Evolutionary conservation across 2,113 vertebrate species (phyloP), one percentile per base, ranked within the genome.

Genomic region (Trichechus manatus): DNA sequence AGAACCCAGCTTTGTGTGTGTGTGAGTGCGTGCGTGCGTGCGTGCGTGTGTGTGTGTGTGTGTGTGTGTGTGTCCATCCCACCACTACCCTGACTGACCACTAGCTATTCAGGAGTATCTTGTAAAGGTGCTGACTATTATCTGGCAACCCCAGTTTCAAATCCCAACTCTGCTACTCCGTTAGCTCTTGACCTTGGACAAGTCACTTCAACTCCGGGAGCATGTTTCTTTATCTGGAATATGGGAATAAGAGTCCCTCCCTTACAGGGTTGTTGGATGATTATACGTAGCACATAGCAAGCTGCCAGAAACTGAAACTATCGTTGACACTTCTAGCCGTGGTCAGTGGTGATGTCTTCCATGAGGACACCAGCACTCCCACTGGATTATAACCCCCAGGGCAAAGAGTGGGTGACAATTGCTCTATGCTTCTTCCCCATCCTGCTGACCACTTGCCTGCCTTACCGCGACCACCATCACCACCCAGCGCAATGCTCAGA

Each of bases 291-390:
- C 64, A n/a, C 6, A 29, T 5, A 59, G 44, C 68, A 75, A 3
- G 23, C 3, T 17, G 20, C n/a, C 29, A 53, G 22, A 87, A 91
- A n/a, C 79, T 2, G 53, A 72, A 53, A 11, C 78, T 33, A 36
- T 25, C 3, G 0, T 13, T 11, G 68, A 39, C 9, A n/a, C 56
- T 56, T 63, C 61, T 22, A 2, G 22, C 7, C 19, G 0, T 13
- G 1, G 56, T 9, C 47, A 63, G 56, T 29, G 9, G 15, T 2
- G 44, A 29, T 5, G 31, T 19, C 31, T 22, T 70, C 77, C 7
- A 6, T 0, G 1, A 25, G 5, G 31, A 39, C 44, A 36, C 6
- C 0, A 0, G 47, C 19, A 10, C 56, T 50, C 27, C n/a, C 6
- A 8, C 7, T 0, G 25, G 11, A 14, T 44, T 25, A 44, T 27